Evolutionary conservation across 2,113 vertebrate genomes (phyloP).

Genomic region (Epinephelus fuscoguttatus): DNA sequence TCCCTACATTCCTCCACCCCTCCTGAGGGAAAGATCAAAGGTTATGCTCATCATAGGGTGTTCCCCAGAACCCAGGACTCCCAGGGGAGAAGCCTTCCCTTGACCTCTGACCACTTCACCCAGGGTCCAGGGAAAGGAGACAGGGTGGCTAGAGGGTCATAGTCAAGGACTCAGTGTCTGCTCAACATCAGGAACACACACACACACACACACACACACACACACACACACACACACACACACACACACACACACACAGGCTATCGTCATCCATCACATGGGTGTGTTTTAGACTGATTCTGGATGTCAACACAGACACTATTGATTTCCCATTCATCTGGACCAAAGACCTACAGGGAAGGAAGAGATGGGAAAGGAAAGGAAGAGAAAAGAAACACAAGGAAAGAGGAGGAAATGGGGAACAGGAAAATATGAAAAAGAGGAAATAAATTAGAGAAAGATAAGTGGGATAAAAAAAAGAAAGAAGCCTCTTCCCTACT

Average conservation of each 20-base stretch:
- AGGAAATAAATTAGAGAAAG: not conserved
- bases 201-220: constrained; percentile 13
- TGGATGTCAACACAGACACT: constrained; percentile 70
- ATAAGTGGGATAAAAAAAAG: not conserved
- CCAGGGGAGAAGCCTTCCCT: constrained; percentile 30
- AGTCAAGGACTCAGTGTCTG: constrained; percentile 64
- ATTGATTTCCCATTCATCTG: constrained; percentile 80
- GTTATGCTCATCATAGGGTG: constrained; percentile 47
- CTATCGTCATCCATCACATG: constrained; percentile 69
- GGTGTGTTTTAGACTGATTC: constrained; percentile 61
- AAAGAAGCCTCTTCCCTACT: not conserved
- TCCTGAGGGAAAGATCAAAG: constrained; percentile 53
- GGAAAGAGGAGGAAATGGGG: not conserved
- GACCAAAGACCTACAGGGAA: constrained; percentile 40
- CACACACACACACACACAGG: not conserved
- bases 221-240: not conserved
- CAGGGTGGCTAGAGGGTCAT: constrained; percentile 41
- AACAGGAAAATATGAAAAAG: not conserved
- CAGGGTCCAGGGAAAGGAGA: constrained; percentile 33
- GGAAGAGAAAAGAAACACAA: not conserved
- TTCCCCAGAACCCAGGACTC: constrained; percentile 32
- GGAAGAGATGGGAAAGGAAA: not conserved
- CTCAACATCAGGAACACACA: constrained; percentile 30
- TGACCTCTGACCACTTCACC: constrained; percentile 45
- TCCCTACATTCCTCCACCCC: constrained; percentile 34